Conservation (phyloP, 2,113 vertebrate genomes). For the Chionodraco myersi region DNA sequence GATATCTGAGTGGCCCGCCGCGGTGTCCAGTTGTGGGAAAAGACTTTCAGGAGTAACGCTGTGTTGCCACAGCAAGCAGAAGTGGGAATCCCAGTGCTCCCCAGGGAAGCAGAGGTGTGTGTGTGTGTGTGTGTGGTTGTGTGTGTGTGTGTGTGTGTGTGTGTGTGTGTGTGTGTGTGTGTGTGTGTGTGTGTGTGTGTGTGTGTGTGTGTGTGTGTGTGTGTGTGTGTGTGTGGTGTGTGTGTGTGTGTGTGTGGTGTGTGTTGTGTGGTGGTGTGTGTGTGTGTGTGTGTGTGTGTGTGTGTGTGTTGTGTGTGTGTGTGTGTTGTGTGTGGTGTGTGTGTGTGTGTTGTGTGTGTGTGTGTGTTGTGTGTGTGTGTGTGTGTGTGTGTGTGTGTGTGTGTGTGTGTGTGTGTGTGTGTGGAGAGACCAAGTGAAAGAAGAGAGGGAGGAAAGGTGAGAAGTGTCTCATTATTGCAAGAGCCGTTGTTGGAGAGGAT, state of each 20-base stretch:
- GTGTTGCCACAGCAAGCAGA: conserved; percentile 52
- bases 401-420: neutral
- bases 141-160: neutral
- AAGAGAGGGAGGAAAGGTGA: conserved; percentile 41
- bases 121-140: conserved; percentile 2
- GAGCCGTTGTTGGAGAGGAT: conserved; percentile 42
- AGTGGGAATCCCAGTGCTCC: conserved; percentile 41
- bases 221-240: no score
- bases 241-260: neutral
- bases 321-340: neutral
- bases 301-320: neutral
- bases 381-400: neutral
- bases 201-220: neutral
- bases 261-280: neutral
- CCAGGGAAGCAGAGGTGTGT: conserved; percentile 27
- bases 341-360: conserved; percentile 1
- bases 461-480: conserved; percentile 54
- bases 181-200: neutral
- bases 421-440: no score
- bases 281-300: neutral
- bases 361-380: conserved; percentile 2
- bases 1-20: conserved; percentile 2
- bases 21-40: conserved; percentile 9
- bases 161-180: neutral
- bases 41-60: conserved; percentile 15